phyloP scores from a whole-genome alignment of 2,113 vertebrate genomes.

The Phalacrocorax aristotelis region DNA sequence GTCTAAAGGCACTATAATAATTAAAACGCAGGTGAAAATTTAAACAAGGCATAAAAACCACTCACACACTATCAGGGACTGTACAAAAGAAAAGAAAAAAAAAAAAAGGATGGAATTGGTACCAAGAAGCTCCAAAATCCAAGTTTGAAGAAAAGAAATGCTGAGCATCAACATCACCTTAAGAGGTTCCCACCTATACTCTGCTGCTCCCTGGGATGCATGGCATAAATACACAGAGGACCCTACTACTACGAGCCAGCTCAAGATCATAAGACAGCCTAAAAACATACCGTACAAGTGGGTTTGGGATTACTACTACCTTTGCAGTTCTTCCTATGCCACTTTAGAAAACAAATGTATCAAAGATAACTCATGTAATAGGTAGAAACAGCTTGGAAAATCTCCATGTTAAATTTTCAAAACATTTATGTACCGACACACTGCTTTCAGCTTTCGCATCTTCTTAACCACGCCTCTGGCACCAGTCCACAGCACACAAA shows the following conservation, averaged over 20 bases:
- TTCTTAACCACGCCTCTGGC: neutral
- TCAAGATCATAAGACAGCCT: neutral
- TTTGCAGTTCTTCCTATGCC: neutral
- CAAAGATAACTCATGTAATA: neutral
- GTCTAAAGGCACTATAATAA: neutral
- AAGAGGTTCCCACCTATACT: neutral
- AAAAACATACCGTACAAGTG: neutral
- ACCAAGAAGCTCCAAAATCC: neutral
- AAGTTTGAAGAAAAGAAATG: neutral
- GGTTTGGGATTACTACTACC: neutral
- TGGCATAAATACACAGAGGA: neutral
- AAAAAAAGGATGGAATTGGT: neutral
- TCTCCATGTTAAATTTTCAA: accelerated
- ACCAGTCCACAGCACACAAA: neutral
- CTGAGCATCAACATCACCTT: neutral
- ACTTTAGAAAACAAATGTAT: neutral
- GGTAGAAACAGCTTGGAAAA: neutral
- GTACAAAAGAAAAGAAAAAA: neutral
- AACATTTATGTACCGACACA: neutral
- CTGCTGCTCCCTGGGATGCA: accelerated
- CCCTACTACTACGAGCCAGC: neutral
- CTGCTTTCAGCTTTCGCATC: neutral
- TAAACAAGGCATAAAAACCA: neutral
- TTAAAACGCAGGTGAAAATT: neutral
- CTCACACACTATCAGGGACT: accelerated